Conservation (phyloP, 2,113 vertebrate genomes). For the Tor tambroides region DNA sequence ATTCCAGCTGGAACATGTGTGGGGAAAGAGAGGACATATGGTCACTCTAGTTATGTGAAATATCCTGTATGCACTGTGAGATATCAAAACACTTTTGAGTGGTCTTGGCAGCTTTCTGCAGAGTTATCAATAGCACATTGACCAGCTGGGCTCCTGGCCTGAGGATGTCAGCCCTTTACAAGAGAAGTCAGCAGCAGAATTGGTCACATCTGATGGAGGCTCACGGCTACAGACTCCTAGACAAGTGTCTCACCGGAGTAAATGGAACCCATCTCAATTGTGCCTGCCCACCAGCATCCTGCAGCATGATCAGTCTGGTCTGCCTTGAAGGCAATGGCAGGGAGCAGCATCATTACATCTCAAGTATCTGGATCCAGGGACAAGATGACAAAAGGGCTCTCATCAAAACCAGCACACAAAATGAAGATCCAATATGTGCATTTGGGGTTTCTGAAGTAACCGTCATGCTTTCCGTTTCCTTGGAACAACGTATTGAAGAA, state of each 20-base stretch:
- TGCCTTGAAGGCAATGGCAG: background rate
- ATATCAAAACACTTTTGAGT: background rate
- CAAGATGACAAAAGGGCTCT: background rate
- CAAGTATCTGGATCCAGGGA: constrained; percentile 2
- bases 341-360: background rate
- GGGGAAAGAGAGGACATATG: too few relatives aligned
- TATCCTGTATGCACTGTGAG: background rate
- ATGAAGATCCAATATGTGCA: background rate
- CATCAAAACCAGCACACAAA: background rate
- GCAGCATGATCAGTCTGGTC: background rate
- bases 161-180: constrained; percentile 5
- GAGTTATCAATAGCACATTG: background rate
- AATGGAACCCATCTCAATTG: background rate
- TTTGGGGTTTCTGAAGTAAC: background rate
- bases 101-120: background rate
- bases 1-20: too few relatives aligned
- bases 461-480: background rate
- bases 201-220: constrained; percentile 1
- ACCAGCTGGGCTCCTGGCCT: constrained; percentile 1
- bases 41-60: too few relatives aligned
- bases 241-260: background rate
- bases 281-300: constrained; percentile 5
- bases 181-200: background rate
- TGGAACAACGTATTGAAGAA: background rate
- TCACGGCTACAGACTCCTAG: background rate